Evolutionary conservation across 2,888 invertebrate species (phyloP).

Genomic region (Oeneis ivallda): DNA sequence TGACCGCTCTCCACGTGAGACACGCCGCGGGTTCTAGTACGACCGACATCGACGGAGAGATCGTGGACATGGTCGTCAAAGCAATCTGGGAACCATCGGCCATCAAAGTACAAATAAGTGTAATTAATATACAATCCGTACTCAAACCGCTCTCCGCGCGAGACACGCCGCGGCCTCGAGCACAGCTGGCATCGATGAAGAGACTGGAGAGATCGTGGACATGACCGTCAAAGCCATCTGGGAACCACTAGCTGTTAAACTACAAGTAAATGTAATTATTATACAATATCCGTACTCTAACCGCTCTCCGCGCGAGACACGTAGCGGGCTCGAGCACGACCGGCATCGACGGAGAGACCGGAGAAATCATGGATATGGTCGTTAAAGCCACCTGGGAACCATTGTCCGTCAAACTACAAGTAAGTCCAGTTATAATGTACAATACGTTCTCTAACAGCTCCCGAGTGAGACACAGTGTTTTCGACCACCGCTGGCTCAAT

Average conservation of each 20-base stretch:
- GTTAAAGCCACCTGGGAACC: constrained; percentile 97
- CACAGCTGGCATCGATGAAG: constrained; percentile 96
- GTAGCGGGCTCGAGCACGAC: constrained; percentile 81
- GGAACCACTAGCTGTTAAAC: constrained; percentile 94
- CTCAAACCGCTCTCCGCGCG: constrained; percentile 95
- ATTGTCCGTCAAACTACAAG: constrained; percentile 84
- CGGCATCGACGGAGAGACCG: constrained; percentile 98
- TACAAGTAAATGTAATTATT: background rate
- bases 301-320: constrained; percentile 94
- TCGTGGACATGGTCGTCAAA: constrained; percentile 94
- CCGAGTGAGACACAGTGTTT: constrained; percentile 93
- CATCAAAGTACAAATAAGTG: constrained; percentile 92
- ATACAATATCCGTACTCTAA: background rate
- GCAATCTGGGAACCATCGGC: constrained; percentile 98
- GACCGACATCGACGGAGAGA: constrained; percentile 97
- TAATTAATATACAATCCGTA: background rate
- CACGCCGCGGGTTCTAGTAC: constrained; percentile 84
- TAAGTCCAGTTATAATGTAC: background rate
- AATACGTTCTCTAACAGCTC: constrained; percentile 67
- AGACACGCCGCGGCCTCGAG: constrained; percentile 85
- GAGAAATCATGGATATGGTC: constrained; percentile 95
- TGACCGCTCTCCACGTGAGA: constrained; percentile 96
- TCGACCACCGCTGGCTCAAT: too few species aligned
- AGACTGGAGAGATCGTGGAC: constrained; percentile 94
- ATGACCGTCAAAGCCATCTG: constrained; percentile 95